Percentiles rank a stretch among this genome's conserved stretches.
Conservation (phyloP, 2,113 vertebrate species). For the Actenoides hombroni region DNA sequence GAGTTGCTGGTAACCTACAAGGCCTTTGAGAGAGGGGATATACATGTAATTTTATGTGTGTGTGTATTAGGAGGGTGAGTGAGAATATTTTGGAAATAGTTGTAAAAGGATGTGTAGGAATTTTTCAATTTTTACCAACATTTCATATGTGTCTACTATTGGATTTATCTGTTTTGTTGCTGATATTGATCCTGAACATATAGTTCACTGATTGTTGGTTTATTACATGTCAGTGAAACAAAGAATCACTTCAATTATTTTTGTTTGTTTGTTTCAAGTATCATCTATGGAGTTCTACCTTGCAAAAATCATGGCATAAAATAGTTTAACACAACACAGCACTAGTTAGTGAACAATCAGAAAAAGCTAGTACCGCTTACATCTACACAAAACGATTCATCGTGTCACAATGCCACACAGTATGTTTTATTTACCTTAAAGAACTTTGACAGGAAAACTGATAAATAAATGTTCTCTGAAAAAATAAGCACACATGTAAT, state of each 20-base stretch:
- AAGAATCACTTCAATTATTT: background rate
- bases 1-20: background rate
- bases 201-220: accelerated
- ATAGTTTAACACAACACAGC: background rate
- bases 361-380: background rate
- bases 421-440: background rate
- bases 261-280: background rate
- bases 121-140: background rate
- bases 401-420: no score
- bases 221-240: background rate
- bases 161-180: background rate
- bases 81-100: background rate
- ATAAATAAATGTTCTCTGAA: background rate
- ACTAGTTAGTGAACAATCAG: background rate
- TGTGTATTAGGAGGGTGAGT: background rate
- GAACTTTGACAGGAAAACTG: background rate
- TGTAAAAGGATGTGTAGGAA: background rate
- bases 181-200: background rate
- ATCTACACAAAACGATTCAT: background rate
- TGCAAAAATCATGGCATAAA: background rate
- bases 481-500: background rate
- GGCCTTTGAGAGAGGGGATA: background rate
- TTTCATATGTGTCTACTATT: background rate
- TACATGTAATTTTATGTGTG: background rate
- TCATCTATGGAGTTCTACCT: background rate